phyloP scores from a whole-genome alignment of 2,113 vertebrate genomes.

The Beaufortia kweichowensis region DNA sequence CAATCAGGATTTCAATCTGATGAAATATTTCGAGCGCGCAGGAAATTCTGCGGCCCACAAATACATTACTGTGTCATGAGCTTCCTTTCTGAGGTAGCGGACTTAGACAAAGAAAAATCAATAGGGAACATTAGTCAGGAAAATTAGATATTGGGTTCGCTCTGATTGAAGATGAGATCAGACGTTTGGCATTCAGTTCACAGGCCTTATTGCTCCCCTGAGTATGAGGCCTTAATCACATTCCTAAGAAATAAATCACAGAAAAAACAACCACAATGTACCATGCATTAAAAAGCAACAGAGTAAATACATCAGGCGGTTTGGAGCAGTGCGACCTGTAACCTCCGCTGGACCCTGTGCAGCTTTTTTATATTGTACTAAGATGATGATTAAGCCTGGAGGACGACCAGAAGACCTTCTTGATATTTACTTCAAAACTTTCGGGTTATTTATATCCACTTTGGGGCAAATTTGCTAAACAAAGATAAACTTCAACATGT shows the following conservation, averaged over 20 bases:
- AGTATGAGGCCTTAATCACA: conserved; percentile 43
- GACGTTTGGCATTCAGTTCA: conserved; percentile 55
- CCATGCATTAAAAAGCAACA: conserved; percentile 38
- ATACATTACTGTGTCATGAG: conserved; percentile 40
- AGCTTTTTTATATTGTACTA: neutral
- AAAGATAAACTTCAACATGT: no score
- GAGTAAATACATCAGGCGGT: conserved; percentile 30
- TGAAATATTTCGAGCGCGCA: conserved; percentile 11
- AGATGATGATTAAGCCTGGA: neutral
- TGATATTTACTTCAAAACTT: neutral
- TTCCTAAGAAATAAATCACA: conserved; percentile 53
- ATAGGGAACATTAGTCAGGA: conserved; percentile 48
- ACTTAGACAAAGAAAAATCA: conserved; percentile 39
- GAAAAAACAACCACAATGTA: conserved; percentile 37
- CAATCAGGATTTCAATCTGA: conserved; percentile 25
- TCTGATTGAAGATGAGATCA: conserved; percentile 58
- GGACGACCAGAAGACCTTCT: neutral
- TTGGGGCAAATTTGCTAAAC: neutral
- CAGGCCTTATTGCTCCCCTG: conserved; percentile 29
- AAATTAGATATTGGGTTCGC: conserved; percentile 52
- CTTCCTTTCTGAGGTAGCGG: conserved; percentile 27
- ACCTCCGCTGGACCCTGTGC: neutral
- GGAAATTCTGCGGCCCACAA: conserved; percentile 17
- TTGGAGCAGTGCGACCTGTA: conserved; percentile 5
- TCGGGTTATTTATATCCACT: neutral